Evolutionary conservation across 2,113 vertebrate genomes (phyloP), one percentile per base, ranked within the genome.

Genomic region (Brachyhypopomus occidentalis): DNA sequence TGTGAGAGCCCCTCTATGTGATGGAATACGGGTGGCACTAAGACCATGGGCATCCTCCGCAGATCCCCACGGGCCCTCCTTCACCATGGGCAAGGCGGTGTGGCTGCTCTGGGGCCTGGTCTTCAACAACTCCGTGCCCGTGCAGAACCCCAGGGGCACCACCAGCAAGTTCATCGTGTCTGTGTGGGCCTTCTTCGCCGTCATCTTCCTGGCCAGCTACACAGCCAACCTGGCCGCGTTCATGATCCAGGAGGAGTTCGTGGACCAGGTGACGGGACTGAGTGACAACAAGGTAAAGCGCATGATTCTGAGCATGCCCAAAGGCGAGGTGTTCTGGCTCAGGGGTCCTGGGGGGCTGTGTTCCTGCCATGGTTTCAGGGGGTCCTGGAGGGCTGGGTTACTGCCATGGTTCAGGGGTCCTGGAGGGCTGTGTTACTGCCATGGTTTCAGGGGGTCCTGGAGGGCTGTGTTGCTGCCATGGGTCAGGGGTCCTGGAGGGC

Each of bases 151-250:
- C 0, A 97, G 96, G 84, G 98, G 98, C 19, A 98, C 97, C 0
- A 99, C 98, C 67, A 98, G 97, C 89, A 99, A 99, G 91, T 98
- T 99, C 90, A 99, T 99, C 86, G 98, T 99, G 84, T 99, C 98
- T 0, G 96, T 99, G 48, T 99, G 97, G 96, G 96, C 96, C 79
- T 97, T 97, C 92, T 97, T 97, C 7, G 96, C 96, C 0, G 95
- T 97, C 88, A 97, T 97, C 23, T 97, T 97, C 87, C 91, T 97
- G 88, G 96, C 96, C 85, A 96, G 95, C 73, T 97, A 97, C 83
- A 97, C 96, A 25, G 95, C 96, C 89, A 97, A 97, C 79, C 86
- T 97, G 89, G 96, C 96, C 14, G 96, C 96, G 41, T 97, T 97
- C 84, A 97, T 97, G 96, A 97, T 97, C 83, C 96, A 97, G 81